Evolutionary conservation across 30 jellyfish, hydroid and myxozoan genomes (phyloP).

Genomic region (Chironex yamaguchii): DNA sequence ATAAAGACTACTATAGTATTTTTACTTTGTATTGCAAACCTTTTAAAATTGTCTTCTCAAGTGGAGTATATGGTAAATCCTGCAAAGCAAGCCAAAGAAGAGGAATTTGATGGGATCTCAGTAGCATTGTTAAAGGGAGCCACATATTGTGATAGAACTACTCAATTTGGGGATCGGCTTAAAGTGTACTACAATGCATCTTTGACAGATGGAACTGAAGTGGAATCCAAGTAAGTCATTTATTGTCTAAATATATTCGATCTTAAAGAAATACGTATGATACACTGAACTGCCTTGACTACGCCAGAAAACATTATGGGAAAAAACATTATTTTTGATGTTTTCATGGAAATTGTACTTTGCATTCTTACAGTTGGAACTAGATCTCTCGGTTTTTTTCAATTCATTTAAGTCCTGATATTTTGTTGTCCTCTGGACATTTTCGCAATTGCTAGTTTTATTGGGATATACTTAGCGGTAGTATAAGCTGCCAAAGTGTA

Average conservation of each 20-base stretch:
- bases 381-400: neutral
- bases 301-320: neutral
- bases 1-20: no score
- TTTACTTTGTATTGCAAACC: no score
- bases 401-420: constrained; percentile 2
- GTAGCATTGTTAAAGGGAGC: constrained; percentile 74
- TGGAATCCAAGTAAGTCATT: constrained; percentile 89
- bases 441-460: no score
- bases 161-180: constrained; percentile 81
- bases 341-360: neutral
- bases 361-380: neutral
- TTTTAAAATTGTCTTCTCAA: no score
- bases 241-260: no score
- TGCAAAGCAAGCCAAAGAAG: neutral
- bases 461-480: no score
- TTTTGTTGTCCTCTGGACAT: no score
- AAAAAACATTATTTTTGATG: neutral
- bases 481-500: no score
- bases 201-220: constrained; percentile 74
- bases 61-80: neutral
- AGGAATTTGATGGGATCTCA: constrained; percentile 86
- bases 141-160: constrained; percentile 71
- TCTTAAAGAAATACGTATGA: no score
- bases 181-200: constrained; percentile 83
- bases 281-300: neutral